Percentiles rank a stretch among this genome's conserved stretches.
phyloP scores from a whole-genome alignment of 2,113 vertebrate species.

The Eubucco bourcierii region DNA sequence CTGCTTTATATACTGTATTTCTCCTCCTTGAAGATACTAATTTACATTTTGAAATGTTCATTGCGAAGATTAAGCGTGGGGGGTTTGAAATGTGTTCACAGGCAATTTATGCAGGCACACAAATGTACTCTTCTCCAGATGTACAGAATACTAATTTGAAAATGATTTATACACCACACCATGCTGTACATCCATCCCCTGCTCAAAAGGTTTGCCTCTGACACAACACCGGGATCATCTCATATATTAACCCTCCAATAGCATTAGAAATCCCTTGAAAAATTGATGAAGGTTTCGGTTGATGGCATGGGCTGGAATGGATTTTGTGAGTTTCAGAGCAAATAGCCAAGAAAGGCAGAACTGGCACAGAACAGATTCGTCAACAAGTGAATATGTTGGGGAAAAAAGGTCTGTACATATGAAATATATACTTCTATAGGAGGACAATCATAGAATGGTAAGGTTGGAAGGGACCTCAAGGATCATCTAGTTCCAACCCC shows the following conservation, averaged over 20 bases:
- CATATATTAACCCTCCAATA: constrained; percentile 63
- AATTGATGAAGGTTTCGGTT: constrained; percentile 62
- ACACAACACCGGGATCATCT: constrained; percentile 73
- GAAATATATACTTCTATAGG: not conserved
- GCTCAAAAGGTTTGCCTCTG: constrained; percentile 76
- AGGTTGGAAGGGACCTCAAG: too few relatives aligned
- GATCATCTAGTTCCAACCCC: too few relatives aligned
- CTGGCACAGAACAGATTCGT: not conserved
- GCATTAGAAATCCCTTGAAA: constrained; percentile 62
- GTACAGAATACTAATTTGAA: constrained; percentile 81
- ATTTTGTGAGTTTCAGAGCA: constrained; percentile 43
- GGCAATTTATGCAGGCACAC: constrained; percentile 81
- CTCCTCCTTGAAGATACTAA: constrained; percentile 82
- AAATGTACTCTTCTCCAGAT: constrained; percentile 78
- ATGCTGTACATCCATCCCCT: constrained; percentile 72
- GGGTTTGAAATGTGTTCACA: constrained; percentile 81
- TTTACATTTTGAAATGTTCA: constrained; percentile 83
- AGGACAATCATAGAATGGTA: not conserved
- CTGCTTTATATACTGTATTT: constrained; percentile 81
- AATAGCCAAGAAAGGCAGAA: not conserved
- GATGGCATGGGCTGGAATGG: constrained; percentile 4
- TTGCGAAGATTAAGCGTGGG: constrained; percentile 80
- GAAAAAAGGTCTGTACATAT: not conserved
- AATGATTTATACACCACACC: constrained; percentile 71
- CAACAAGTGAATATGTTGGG: not conserved